These are phyloP conservation scores for Eospalax fontanierii DNA, from an alignment of 2,797 vertebrate genomes.

Conservation along the genomic window DNA sequence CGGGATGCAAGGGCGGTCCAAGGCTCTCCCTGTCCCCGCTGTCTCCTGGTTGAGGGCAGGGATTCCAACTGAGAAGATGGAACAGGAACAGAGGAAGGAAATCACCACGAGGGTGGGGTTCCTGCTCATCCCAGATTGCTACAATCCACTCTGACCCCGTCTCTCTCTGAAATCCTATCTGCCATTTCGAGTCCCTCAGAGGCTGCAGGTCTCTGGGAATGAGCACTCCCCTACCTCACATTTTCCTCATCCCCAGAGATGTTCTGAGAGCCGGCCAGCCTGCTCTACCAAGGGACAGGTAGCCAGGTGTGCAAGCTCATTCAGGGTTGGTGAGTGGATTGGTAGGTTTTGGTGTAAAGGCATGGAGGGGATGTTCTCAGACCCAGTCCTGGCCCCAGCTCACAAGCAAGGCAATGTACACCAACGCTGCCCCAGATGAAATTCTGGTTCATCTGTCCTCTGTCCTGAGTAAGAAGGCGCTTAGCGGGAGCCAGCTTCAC, in stretches of 20 bases:
- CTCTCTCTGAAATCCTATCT: not conserved
- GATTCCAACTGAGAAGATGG: not conserved
- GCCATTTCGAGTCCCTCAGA: not conserved
- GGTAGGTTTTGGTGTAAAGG: not conserved
- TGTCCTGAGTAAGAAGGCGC: conserved; percentile 42
- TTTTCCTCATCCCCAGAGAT: too few relatives aligned
- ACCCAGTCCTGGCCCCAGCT: not conserved
- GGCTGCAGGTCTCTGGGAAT: not conserved
- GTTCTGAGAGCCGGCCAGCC: not conserved
- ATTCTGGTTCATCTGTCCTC: not conserved
- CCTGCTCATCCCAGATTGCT: not conserved
- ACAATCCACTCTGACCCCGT: rapidly evolving
- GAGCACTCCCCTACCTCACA: not conserved
- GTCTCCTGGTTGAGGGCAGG: rapidly evolving
- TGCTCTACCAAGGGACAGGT: not conserved
- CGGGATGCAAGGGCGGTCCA: not conserved
- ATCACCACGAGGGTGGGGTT: not conserved
- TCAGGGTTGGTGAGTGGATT: too few relatives aligned
- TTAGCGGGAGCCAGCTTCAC: not conserved
- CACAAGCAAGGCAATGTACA: not conserved
- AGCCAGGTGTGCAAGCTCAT: not conserved
- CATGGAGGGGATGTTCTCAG: not conserved
- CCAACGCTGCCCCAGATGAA: not conserved
- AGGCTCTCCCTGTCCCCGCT: not conserved
- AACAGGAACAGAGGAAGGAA: not conserved